Base-by-base conservation (phyloP, 1,140 invertebrate species). In the Lysiphlebus fabarum region DNA sequence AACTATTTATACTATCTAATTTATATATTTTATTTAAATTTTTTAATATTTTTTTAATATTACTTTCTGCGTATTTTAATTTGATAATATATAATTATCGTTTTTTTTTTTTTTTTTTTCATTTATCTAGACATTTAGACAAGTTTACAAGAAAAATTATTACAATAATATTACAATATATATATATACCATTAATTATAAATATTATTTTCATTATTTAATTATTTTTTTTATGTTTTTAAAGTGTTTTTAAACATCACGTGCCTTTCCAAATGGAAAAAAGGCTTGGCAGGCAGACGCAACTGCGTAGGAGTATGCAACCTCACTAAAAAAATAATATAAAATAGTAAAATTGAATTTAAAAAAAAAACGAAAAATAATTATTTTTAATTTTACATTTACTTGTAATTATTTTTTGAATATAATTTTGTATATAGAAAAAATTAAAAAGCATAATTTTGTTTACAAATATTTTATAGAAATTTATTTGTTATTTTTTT, bases 1-100 rank as follows among this genome's bases (percentile, higher is more conserved):
- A 45, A 58, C 48, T 53, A 11, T 61, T 36, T 53, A 34, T 58
- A 38, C 49, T 34, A 8, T 36, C 40, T 40, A 58, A 58, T 17
- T 55, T 61, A n/a, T n/a, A n/a, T 59, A 44, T 63, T 49, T 41
- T 49, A 36, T 56, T 56, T 38, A 44, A 14, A 45, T 57, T 60
- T 61, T 62, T 47, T 67, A 67, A 45, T 65, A 63, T 63, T 58
- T 59, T 33, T 61, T 58, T 26, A 26, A 26, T 26, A 26, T 56
- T 70, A 70, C 67, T 70, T 70, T 69, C 67, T 62, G 38, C 50
- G 63, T 61, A 68, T 55, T 56, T 49, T 62, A 56, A 55, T n/a
- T 51, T 59, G 48, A 68, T 45, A 67, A 53, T n/a, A n/a, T n/a
- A n/a, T 58, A 61, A 45, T 63, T 49, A 43, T 60, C 59, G 40